Conservation (phyloP, 2,888 invertebrate species). For the Synanthedon andrenaeformis region DNA sequence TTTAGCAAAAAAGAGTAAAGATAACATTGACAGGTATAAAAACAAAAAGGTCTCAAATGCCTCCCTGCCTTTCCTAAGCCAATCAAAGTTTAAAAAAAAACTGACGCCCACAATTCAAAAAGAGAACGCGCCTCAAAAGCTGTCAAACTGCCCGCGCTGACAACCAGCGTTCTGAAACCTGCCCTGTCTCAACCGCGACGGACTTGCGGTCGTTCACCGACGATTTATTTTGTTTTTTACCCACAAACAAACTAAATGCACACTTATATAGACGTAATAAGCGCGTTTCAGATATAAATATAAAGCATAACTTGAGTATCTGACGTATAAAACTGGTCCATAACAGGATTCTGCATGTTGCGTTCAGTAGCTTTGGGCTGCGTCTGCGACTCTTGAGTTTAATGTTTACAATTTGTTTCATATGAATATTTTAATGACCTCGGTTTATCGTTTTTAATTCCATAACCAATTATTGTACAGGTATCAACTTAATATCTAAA, state of each 20-base stretch:
- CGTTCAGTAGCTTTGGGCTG: constrained; percentile 33
- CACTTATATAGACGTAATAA: constrained; percentile 39
- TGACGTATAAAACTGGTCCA: constrained; percentile 48
- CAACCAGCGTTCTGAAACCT: constrained; percentile 30
- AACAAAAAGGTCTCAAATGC: neutral
- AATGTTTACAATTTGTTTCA: constrained; percentile 23
- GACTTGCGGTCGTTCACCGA: constrained; percentile 51
- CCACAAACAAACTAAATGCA: constrained; percentile 57
- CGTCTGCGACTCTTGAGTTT: constrained; percentile 16
- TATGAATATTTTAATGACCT: constrained; percentile 7
- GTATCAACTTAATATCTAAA: too few species aligned
- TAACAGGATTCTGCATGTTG: constrained; percentile 34
- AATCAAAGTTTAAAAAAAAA: constrained; percentile 28
- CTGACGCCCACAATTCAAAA: constrained; percentile 56
- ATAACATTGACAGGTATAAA: neutral
- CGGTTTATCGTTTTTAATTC: neutral
- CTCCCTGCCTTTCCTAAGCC: constrained; percentile 20
- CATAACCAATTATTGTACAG: neutral
- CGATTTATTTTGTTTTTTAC: constrained; percentile 62
- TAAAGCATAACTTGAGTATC: constrained; percentile 47
- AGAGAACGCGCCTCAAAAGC: constrained; percentile 63
- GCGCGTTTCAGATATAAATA: constrained; percentile 33
- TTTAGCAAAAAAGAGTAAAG: too few species aligned
- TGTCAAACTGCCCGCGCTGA: constrained; percentile 57
- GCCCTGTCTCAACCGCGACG: constrained; percentile 53